phyloP scores from a whole-genome alignment of 1,140 invertebrate species.

The Zaprionus lachaisei region DNA sequence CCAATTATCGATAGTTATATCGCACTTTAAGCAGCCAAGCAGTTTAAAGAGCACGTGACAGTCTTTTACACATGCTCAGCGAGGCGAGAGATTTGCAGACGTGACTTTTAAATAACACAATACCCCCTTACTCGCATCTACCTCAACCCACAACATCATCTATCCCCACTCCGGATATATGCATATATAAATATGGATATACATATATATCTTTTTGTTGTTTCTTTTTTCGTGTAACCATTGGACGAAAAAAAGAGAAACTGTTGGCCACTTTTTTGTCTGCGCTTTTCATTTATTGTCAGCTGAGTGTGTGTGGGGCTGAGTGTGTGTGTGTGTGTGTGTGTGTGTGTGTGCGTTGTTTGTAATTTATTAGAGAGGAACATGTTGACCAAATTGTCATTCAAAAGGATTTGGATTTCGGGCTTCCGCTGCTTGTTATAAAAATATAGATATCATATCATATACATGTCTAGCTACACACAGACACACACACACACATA shows the following conservation, averaged over 20 bases:
- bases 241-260: conserved; percentile 10
- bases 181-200: conserved; percentile 37
- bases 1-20: not conserved
- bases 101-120: conserved; percentile 47
- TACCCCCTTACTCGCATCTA: not conserved
- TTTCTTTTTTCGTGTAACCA: conserved; percentile 4
- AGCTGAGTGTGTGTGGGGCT: not conserved
- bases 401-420: conserved; percentile 71
- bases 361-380: conserved; percentile 81
- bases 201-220: conserved; percentile 31
- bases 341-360: conserved; percentile 51
- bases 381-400: conserved; percentile 82
- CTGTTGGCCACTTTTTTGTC: conserved; percentile 69
- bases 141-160: conserved; percentile 17
- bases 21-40: not conserved
- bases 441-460: conserved; percentile 62
- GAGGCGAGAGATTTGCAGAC: conserved; percentile 36
- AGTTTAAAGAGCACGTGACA: conserved; percentile 25
- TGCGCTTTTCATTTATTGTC: conserved; percentile 67
- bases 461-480: conserved; percentile 30
- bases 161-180: not conserved
- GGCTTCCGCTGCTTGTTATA: conserved; percentile 42
- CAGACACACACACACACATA: conserved; percentile 9
- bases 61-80: conserved; percentile 21
- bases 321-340: not conserved